Conservation (phyloP, 1,140 invertebrate species). For the Caenorhabditis tropicalis region DNA sequence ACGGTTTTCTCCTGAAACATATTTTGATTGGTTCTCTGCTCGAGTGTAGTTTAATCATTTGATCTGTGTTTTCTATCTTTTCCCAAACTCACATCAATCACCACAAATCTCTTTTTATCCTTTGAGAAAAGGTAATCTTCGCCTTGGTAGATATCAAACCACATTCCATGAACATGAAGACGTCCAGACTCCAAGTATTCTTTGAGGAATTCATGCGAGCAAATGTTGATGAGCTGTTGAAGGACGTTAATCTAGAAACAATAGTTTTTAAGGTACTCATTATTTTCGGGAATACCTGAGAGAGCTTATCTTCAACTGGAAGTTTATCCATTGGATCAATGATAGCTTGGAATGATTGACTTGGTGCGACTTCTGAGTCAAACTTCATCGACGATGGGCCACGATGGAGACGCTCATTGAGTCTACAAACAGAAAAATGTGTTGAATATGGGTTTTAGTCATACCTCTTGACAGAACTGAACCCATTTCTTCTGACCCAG, state of each 20-base stretch:
- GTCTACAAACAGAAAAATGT: conserved; percentile 72
- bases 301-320: conserved; percentile 86
- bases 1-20: conserved; percentile 13
- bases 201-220: conserved; percentile 89
- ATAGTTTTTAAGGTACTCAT: conserved; percentile 22
- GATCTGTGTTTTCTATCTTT: neutral
- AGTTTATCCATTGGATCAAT: conserved; percentile 92
- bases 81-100: conserved; percentile 39
- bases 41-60: neutral
- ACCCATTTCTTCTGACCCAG: conserved; percentile 86
- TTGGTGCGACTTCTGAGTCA: conserved; percentile 78
- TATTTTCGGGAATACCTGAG: no score
- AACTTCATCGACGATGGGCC: conserved; percentile 81
- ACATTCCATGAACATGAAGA: conserved; percentile 83
- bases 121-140: conserved; percentile 52
- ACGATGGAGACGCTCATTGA: conserved; percentile 79
- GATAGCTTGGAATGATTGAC: conserved; percentile 87
- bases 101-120: conserved; percentile 42
- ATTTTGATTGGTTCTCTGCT: neutral
- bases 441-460: neutral
- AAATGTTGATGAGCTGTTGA: conserved; percentile 89
- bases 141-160: conserved; percentile 95
- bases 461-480: conserved; percentile 79
- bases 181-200: conserved; percentile 79
- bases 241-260: conserved; percentile 83